A percentile compares a stretch with the other conserved stretches of the same genome.
Conservation (phyloP, 2,113 vertebrate species). For the Sapajus apella region DNA sequence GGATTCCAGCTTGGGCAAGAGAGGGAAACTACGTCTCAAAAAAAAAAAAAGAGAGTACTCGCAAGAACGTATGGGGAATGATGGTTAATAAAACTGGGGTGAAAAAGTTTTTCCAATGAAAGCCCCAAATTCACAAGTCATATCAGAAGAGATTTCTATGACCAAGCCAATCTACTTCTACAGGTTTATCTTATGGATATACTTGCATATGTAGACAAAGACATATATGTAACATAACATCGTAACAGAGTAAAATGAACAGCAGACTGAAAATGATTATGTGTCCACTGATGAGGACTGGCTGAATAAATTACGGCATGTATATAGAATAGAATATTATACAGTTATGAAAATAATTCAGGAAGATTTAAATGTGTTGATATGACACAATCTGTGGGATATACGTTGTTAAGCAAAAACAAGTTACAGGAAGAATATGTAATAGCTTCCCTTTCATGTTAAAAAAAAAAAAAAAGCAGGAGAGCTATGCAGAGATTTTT, state of each 20-base stretch:
- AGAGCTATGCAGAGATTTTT: background rate
- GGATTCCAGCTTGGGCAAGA: no score
- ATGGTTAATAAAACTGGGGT: background rate
- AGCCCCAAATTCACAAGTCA: background rate
- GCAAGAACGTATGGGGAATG: background rate
- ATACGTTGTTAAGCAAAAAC: background rate
- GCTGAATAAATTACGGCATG: background rate
- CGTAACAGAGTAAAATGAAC: background rate
- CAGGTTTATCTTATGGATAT: background rate
- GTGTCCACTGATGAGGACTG: background rate
- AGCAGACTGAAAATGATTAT: background rate
- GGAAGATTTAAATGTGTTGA: background rate
- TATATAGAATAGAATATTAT: background rate
- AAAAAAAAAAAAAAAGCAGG: background rate
- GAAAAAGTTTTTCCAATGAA: background rate
- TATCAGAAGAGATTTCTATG: background rate
- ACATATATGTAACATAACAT: background rate
- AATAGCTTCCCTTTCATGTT: background rate
- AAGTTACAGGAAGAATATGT: background rate
- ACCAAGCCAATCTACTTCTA: background rate
- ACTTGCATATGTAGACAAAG: background rate
- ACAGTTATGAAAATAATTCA: background rate
- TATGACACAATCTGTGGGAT: background rate
- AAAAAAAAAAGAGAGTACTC: background rate
- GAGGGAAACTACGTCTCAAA: no score